phyloP scores from a whole-genome alignment of 2,113 vertebrate genomes.

The zebrafish (Danio rerio) region GRCz12tu NC_133192.1:59435001-59435500 shows the following conservation, averaged over 20 bases:
- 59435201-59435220: neutral
- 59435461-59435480: neutral
- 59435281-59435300: neutral
- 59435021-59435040: neutral
- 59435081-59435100: neutral
- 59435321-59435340: too few species aligned
- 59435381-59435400: neutral
- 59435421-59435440: neutral
- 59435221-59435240: neutral
- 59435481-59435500: neutral
- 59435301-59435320: neutral
- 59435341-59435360: too few species aligned
- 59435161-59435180: neutral
- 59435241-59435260: neutral
- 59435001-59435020: neutral
- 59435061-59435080: too few species aligned
- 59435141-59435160: neutral
- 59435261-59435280: neutral
- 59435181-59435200: neutral
- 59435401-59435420: neutral
- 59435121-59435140: slow-evolving; percentile 23
- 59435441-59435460: neutral
- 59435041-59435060: neutral
- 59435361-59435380: too few species aligned
- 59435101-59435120: neutral